Base-by-base conservation (phyloP, 2,113 vertebrate species). In the Turnix velox region DNA sequence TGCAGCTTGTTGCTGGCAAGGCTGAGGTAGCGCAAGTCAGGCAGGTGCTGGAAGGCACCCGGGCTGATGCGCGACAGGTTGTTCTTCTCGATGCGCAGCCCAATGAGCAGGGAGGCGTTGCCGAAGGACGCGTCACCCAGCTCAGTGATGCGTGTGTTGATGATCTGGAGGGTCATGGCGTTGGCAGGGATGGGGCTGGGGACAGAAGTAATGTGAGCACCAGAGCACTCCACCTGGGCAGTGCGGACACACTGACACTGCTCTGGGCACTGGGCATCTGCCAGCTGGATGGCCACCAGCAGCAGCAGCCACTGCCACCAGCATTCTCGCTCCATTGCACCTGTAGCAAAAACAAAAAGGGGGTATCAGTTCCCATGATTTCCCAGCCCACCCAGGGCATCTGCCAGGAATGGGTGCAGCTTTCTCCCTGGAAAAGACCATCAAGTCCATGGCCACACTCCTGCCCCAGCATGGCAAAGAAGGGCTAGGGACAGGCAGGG, bases 11-110 rank as follows among this genome's bases (percentile, higher is more conserved):
- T 98, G 94, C 97, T 98, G 87, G 97, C 94, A 18, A 98, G 95
- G 83, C 98, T 98, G 84, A 98, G 97, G 94, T 98, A 98, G 63
- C 97, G 98, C 86, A 98, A 95, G 1, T 97, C 95, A 0, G 95
- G 94, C 71, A 98, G 95, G 89, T 93, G 84, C 51, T 88, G 96
- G 93, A 98, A 98, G 77, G 98, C 96, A 1, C 96, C 55, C 0
- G 97, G 96, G 82, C 97, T 90, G 89, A 98, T 92, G 71, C 49
- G 96, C 0, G 96, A 85, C 75, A 98, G 93, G 68, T 88, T 25
- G 25, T 98, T 98, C 95, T 98, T 98, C 97, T 98, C 98, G 0
- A 98, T 97, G 71, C 98, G 95, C 94, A 98, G 95, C 40, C 97
- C 98, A 0, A 98, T 95, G 46, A 98, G 97, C 77, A 94, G 94